phyloP scores from a whole-genome alignment of 2,113 vertebrate genomes.

The Ahaetulla prasina region DNA sequence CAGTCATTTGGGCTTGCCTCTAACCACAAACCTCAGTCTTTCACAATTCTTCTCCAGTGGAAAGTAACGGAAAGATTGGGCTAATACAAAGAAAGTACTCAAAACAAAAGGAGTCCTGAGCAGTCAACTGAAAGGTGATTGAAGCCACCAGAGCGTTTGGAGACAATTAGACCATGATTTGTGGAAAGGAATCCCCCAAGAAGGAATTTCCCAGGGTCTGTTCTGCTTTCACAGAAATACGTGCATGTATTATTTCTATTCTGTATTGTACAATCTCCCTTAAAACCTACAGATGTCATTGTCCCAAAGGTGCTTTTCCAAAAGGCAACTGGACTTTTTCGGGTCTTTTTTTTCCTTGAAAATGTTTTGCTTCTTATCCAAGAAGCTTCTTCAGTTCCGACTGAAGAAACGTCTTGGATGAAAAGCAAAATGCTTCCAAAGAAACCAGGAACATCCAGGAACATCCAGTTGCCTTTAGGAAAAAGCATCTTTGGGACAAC shows the following conservation, averaged over 20 bases:
- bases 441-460: background rate
- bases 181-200: background rate
- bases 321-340: background rate
- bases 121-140: background rate
- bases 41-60: background rate
- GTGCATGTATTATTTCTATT: background rate
- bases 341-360: background rate
- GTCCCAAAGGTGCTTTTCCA: background rate
- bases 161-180: background rate
- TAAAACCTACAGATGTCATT: background rate
- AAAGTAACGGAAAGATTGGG: background rate
- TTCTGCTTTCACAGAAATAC: background rate
- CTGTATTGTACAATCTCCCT: background rate
- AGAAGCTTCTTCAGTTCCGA: background rate
- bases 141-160: background rate
- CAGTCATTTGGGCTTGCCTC: background rate
- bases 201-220: background rate
- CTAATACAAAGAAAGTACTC: background rate
- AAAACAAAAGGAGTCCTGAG: background rate
- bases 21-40: slow-evolving; percentile 4
- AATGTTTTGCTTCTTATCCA: background rate
- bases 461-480: background rate
- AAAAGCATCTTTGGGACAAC: background rate
- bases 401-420: background rate
- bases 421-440: background rate